Conservation (phyloP, 2,113 vertebrate species). For the Mus spicilegus region DNA sequence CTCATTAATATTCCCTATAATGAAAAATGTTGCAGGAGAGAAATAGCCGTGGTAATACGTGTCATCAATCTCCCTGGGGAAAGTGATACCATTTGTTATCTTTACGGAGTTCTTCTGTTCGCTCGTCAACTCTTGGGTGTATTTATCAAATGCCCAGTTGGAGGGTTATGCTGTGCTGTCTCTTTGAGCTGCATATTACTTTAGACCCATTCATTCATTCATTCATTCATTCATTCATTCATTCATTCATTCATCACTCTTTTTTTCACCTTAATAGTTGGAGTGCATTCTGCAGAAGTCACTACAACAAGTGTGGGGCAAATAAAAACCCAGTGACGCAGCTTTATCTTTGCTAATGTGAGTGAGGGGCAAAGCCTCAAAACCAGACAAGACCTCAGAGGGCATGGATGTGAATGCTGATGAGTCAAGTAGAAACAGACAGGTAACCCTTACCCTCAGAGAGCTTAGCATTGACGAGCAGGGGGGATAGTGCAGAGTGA, state of each 20-base stretch:
- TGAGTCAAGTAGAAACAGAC: not conserved
- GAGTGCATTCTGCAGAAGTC: not conserved
- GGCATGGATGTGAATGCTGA: not conserved
- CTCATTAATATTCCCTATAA: conserved; percentile 76
- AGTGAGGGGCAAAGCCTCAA: not conserved
- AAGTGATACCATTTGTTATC: conserved; percentile 71
- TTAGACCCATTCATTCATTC: not conserved
- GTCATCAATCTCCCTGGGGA: conserved; percentile 69
- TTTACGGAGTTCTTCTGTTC: conserved; percentile 56
- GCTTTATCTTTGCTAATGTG: not conserved
- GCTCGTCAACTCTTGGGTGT: not conserved
- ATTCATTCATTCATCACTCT: not conserved
- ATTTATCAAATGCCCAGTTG: conserved; percentile 68
- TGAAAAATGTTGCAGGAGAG: conserved; percentile 72
- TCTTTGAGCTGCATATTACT: not conserved
- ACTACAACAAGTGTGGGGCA: not conserved
- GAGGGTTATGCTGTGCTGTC: not conserved
- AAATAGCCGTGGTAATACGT: conserved; percentile 46
- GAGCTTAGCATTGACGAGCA: not conserved
- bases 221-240: not conserved
- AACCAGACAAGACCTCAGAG: not conserved
- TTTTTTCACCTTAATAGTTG: not conserved
- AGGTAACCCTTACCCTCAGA: too few species aligned
- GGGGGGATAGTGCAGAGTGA: not conserved
- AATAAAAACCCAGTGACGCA: not conserved